Evolutionary conservation across 1,140 invertebrate species (phyloP), one percentile per base, ranked within the genome.

Genomic region (Bombus confusus): DNA sequence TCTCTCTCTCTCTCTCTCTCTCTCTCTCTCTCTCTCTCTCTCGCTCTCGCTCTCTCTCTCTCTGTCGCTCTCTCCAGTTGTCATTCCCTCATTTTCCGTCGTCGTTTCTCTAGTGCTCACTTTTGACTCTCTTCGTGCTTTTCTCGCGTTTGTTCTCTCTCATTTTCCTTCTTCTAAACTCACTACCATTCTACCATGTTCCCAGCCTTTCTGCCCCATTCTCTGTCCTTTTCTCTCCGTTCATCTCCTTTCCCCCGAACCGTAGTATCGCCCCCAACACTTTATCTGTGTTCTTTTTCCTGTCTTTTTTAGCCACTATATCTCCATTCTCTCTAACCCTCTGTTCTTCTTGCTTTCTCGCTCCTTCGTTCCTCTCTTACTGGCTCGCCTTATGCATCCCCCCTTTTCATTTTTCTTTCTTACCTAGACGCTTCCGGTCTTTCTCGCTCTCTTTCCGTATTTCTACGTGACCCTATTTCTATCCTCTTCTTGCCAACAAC

Each of bases 381-480:
- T 37, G 1, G 3, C 66, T 52, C 47, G 47, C 8, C 66, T 10
- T 34, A n/a, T 28, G 4, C 28, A 25, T 31, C 13, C 31, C 12
- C 10, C 52, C 5, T 31, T 25, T 22, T 52, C 39, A 22, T 47
- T 47, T 76, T 72, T 62, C 71, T 75, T 13, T 74, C 57, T 75
- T 41, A 22, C 22, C 28, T 1, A 39, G n/a, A 41, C 28, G 12
- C 5, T 71, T 41, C 25, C 69, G 3, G 25, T n/a, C 69, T 13
- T 41, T 13, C 71, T 71, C 69, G 25, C 18, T 22, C 47, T 79
- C 41, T 57, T 74, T 37, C 47, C 34, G 12, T 22, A 9, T 47
- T 64, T 75, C 37, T 15, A 74, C 62, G 62, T 66, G 81, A 77
- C 71, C 80, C 71, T 82, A 31, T 82, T 83, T 41, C 43, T 43